phyloP scores from a whole-genome alignment of 2,888 invertebrate species.

The Rhogogaster chlorosoma region DNA sequence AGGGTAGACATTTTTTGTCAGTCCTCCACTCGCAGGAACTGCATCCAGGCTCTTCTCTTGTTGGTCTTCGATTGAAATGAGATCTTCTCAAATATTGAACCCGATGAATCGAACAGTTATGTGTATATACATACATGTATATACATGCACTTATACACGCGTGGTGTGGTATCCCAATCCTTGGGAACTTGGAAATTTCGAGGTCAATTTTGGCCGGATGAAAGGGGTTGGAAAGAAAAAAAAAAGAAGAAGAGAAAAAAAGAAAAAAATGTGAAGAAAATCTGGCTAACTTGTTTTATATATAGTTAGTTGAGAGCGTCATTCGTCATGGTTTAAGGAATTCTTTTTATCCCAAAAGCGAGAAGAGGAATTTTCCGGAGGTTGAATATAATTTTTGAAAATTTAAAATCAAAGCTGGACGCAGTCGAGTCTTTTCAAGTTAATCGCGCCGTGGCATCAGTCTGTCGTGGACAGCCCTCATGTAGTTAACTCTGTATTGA shows the following conservation, averaged over 20 bases:
- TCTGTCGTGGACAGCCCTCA: slow-evolving; percentile 77
- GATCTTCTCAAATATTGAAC: slow-evolving; percentile 75
- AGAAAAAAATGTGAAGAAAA: not conserved
- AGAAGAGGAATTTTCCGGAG: not conserved
- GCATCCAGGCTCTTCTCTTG: slow-evolving; percentile 55
- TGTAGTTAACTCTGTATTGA: slow-evolving; percentile 71
- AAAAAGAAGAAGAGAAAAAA: not conserved
- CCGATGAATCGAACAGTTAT: slow-evolving; percentile 68
- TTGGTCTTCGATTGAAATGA: slow-evolving; percentile 77
- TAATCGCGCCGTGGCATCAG: slow-evolving; percentile 75
- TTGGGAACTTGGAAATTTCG: slow-evolving; percentile 41
- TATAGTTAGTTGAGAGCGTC: not conserved
- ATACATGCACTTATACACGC: not conserved
- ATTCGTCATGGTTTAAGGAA: not conserved
- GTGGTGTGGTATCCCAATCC: not conserved
- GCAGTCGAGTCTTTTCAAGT: slow-evolving; percentile 71
- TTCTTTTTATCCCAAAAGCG: not conserved
- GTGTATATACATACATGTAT: not conserved
- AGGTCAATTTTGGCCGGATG: slow-evolving; percentile 35
- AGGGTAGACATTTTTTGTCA: slow-evolving; percentile 40
- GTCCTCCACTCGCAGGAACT: slow-evolving; percentile 32
- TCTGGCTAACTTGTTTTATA: not conserved
- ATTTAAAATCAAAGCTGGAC: slow-evolving; percentile 62
- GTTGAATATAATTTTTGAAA: slow-evolving; percentile 14
- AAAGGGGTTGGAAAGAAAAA: not conserved